Percentiles rank a stretch among this genome's conserved stretches.
Evolutionary conservation across 2,113 vertebrate species (phyloP).

Genomic region (Ceratotherium simum): DNA sequence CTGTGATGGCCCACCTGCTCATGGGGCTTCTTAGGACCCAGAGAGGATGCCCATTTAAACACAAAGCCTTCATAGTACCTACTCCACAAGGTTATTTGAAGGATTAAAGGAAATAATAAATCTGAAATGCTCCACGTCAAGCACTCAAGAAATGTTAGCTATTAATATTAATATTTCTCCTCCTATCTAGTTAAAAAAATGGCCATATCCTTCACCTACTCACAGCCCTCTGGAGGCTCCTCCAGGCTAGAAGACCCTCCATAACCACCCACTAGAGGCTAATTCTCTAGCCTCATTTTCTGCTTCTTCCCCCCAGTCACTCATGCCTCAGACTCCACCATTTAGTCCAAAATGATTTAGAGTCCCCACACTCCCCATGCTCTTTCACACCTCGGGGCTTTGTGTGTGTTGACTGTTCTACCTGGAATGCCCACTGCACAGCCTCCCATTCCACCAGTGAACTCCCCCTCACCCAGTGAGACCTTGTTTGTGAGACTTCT

Average conservation of each 20-base stretch:
- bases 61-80: neutral
- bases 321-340: neutral
- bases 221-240: neutral
- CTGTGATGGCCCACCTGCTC: neutral
- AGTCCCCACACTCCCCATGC: neutral
- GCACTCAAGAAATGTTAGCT: neutral
- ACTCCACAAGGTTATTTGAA: neutral
- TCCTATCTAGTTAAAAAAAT: neutral
- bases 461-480: neutral
- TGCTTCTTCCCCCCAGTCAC: neutral
- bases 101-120: neutral
- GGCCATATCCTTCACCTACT: neutral
- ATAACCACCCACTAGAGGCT: neutral
- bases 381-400: neutral
- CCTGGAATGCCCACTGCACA: neutral
- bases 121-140: neutral
- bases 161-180: neutral
- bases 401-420: neutral
- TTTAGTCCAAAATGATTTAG: neutral
- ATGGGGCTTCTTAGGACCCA: neutral
- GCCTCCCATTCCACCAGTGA: neutral
- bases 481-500: neutral
- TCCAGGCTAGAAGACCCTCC: neutral
- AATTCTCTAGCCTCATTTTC: neutral
- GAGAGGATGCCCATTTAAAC: neutral